These are phyloP conservation scores for Phalanger gymnotis DNA, from an alignment of 2,797 vertebrate genomes.

Conservation along the genomic window DNA sequence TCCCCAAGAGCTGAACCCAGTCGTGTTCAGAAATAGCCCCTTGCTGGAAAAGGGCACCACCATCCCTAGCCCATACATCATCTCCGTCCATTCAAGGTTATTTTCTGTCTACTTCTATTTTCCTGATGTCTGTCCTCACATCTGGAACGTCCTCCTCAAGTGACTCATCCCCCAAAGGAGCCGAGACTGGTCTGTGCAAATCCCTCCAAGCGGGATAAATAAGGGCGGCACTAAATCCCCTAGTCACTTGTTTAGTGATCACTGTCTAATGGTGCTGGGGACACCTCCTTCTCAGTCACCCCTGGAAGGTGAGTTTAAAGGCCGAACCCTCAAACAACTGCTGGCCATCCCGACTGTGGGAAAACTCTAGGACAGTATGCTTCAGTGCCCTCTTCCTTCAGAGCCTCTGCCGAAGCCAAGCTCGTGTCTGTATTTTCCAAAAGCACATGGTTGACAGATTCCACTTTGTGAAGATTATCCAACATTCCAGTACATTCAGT, in stretches of 20 bases:
- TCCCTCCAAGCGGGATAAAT: background rate
- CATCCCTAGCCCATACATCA: background rate
- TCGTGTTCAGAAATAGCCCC: background rate
- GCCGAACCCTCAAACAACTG: background rate
- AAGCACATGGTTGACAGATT: background rate
- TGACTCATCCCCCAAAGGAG: background rate
- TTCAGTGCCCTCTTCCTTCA: background rate
- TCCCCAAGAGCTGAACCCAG: background rate
- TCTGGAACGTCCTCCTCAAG: background rate
- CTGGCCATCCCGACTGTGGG: background rate
- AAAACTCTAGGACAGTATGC: background rate
- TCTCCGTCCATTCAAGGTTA: background rate
- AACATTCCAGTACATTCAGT: background rate
- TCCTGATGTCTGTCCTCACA: background rate
- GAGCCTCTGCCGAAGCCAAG: background rate
- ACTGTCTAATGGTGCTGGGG: background rate
- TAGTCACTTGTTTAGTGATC: background rate
- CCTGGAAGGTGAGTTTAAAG: background rate
- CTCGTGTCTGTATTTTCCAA: background rate
- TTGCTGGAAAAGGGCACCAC: background rate
- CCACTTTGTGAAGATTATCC: background rate
- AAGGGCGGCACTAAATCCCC: background rate
- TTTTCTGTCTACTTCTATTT: background rate
- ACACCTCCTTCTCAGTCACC: too few species aligned
- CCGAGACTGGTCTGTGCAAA: background rate